Percentiles rank a stretch among this genome's conserved stretches.
phyloP scores from a whole-genome alignment of 2,113 vertebrate genomes.

The Scortum barcoo region DNA sequence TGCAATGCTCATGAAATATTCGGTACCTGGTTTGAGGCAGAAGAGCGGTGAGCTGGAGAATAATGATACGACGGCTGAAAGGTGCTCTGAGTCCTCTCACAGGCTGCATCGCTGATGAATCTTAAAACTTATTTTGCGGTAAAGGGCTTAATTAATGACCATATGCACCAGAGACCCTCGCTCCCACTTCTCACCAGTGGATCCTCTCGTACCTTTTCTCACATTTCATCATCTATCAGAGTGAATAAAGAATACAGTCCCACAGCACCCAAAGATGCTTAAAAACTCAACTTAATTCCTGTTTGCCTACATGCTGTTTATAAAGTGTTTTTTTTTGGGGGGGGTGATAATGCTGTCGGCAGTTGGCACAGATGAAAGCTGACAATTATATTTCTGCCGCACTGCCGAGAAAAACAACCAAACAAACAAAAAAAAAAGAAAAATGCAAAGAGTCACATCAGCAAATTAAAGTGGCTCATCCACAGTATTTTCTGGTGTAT shows the following conservation, averaged over 20 bases:
- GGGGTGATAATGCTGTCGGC: background rate
- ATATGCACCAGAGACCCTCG: conserved; percentile 19
- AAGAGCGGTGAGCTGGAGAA: conserved; percentile 46
- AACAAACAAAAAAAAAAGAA: background rate
- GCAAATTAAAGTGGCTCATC: background rate
- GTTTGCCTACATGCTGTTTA: background rate
- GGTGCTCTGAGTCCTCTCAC: conserved; percentile 36
- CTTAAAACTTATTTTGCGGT: conserved; percentile 51
- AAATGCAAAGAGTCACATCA: background rate
- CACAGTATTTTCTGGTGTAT: background rate
- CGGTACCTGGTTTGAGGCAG: background rate
- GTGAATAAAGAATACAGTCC: conserved; percentile 20
- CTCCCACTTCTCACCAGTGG: conserved; percentile 31
- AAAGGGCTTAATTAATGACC: conserved; percentile 65
- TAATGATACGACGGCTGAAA: conserved; percentile 44
- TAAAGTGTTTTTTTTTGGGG: background rate
- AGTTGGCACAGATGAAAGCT: background rate
- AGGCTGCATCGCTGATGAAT: conserved; percentile 47
- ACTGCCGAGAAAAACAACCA: background rate
- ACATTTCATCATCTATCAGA: conserved; percentile 57
- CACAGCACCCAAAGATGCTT: background rate
- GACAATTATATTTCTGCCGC: background rate
- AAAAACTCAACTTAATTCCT: background rate
- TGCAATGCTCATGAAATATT: background rate
- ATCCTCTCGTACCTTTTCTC: conserved; percentile 42